Evolutionary conservation across 2,113 vertebrate species (phyloP).

Genomic region (Podarcis raffonei): DNA sequence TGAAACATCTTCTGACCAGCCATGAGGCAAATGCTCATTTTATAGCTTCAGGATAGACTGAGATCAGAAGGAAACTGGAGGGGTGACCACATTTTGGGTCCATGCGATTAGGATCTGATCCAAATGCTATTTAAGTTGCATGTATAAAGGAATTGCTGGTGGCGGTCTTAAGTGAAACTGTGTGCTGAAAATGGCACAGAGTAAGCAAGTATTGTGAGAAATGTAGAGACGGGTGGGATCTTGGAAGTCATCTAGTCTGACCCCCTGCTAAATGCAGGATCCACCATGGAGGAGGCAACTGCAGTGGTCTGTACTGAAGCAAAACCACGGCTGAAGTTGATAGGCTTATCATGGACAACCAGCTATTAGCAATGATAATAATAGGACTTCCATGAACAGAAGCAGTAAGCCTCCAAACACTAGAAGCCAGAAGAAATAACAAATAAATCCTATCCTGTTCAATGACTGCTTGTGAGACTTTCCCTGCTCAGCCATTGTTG

Average conservation of each 20-base stretch:
- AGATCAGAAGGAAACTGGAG: background rate
- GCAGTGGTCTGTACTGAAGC: rapidly evolving
- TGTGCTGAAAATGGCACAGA: background rate
- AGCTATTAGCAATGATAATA: background rate
- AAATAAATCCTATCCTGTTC: background rate
- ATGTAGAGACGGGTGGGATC: too few species aligned
- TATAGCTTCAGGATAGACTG: background rate
- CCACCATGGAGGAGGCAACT: too few species aligned
- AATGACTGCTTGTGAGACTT: too few species aligned
- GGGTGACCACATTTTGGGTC: background rate
- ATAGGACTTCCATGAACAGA: background rate
- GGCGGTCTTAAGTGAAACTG: background rate
- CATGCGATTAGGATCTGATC: background rate
- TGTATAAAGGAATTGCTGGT: background rate
- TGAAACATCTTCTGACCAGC: background rate
- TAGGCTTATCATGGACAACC: background rate
- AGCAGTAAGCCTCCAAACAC: background rate
- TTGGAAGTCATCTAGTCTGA: too few species aligned
- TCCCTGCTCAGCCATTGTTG: background rate
- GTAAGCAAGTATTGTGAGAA: background rate
- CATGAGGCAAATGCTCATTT: background rate
- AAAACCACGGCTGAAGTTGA: background rate
- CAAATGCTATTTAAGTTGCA: background rate
- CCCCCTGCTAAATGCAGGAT: too few species aligned
- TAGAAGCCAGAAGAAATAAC: background rate